Base-by-base conservation (phyloP, 2,797 vertebrate genomes). In the Melanotaenia parkinsoni region DNA sequence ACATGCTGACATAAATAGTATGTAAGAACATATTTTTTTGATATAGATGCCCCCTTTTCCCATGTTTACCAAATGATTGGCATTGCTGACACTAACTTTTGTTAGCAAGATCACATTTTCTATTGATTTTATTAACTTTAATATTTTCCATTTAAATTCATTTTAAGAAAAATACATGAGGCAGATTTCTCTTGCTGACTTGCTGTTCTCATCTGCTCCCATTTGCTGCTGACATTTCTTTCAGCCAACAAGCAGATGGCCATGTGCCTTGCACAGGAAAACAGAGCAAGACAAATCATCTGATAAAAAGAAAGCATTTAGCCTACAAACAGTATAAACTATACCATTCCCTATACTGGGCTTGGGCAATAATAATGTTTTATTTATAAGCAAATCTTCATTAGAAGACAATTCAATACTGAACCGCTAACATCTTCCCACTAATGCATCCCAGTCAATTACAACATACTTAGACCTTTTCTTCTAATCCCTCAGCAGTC, bases 231-330 rank as follows among this genome's bases (percentile, higher is more conserved):
- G 72, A 80, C 63, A 61, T 77, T 30, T 67, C 64, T 71, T 20
- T 72, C 59, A 67, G 72, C 74, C 70, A 60, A 26, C 50, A 58
- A 30, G 76, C 67, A 75, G 53, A 81, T 78, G 79, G 69, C 7
- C 32, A 20, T 16, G 58, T 62, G 63, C 50, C 47, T 65, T 38
- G 1, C 51, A 38, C 51, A 68, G 26, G 51, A 58, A 72, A 73
- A 74, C 67, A 73, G 18, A 5, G 54, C 54, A 72, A 22, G 45
- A 62, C 62, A 79, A 69, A 69, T 58, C 22, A 16, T 75, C 24
- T 68, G 26, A 64, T 63, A 16, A 28, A 57, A 8, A 10, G 47
- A 32, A 57, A 32, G 28, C 28, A 57, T 53, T 68, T 38, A 64
- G 13, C 58, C 28, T 57, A 7, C 14, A 32, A 20, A 32, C 28